Evolutionary conservation across 1,140 invertebrate species (phyloP), one percentile per base, ranked within the genome.

Genomic region (Helicoverpa zea): DNA sequence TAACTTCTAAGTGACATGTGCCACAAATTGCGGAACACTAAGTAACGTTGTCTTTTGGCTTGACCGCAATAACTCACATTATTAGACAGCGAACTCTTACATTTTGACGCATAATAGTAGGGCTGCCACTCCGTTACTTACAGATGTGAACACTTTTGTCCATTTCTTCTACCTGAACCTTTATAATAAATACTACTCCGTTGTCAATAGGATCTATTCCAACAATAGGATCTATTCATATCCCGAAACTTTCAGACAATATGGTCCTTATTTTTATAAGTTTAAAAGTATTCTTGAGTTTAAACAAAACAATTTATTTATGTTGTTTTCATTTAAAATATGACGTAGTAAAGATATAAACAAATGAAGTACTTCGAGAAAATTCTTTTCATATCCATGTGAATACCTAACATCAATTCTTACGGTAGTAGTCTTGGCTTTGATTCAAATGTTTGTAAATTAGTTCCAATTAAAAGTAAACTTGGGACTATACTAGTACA

Each of bases 401-500:
- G 7, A 35, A 35, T 35, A 35, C 35, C 3, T 7, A 35, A n/a
- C 14, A 18, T 49, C n/a, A 66, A 66, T 49, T 66, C n/a, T 49
- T 66, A 35, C 35, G 3, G 7, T 4, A 66, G 63, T 49, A 16
- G 3, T 66, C 63, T 66, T 66, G 63, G 43, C 63, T 49, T 66
- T 49, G 16, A 49, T 49, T 47, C 63, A 66, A 66, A 66, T n/a
- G n/a, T 10, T 16, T 16, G 47, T 35, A 66, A 49, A 49, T 66
- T 49, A 66, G 43, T 66, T 49, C 18, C 43, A 18, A 66, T 66
- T 49, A 66, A 66, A 49, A 66, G 47, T 47, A 66, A 35, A 66
- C 58, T 61, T 76, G 43, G 49, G 43, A 61, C 18, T 49, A 59
- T 12, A 76, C 30, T 76, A 76, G 63, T 76, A 10, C 54, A 63